Base-by-base conservation (phyloP, 2,113 vertebrate species). In the Ceratotherium simum region DNA sequence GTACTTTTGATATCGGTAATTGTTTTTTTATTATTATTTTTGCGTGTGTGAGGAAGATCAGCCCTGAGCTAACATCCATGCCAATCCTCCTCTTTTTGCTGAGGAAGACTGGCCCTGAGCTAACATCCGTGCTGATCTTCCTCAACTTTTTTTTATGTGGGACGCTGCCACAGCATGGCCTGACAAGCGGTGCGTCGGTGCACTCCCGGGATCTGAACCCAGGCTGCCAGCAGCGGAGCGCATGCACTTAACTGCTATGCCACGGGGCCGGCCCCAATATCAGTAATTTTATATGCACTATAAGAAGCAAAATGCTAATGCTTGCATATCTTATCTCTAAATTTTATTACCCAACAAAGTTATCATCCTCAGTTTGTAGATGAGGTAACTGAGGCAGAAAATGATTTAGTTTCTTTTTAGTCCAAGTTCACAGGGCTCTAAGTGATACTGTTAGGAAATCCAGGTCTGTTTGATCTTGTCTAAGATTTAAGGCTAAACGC, bases 301-400 rank as follows among this genome's bases (percentile, higher is more conserved):
- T 64, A 88, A 56, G 1, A 94, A 83, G 29, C 60, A 93, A 75
- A 95, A 76, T 91, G 64, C 6, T 81, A 58, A 91, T 62, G 60
- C 42, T 76, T 95, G 9, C 14, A 31, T 90, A 70, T 29, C 73
- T 92, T 73, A 90, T 70, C 18, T 89, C 42, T 93, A 69, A 82
- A 31, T 80, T 96, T 96, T 73, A 86, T 92, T 94, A 64, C 27
- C 75, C 13, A 90, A n/a, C 86, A 76, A 48, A 95, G 51, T 88
- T 95, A 29, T 93, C 65, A 78, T 75, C 48, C 25, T 10, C 31
- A 90, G 16, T 96, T 94, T 94, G 51, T 90, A 92, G 75, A 33
- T 82, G 31, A 92, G 18, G 46, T 78, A 64, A 69, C 60, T n/a
- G 18, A 96, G 46, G 56, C 36, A 94, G 48, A 92, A 90, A 72